A percentile compares a stretch with the other conserved stretches of the same genome.
These are phyloP conservation scores for Caenorhabditis imperialis DNA, from an alignment of 2,888 invertebrate genomes.

Conservation along the genomic window DNA sequence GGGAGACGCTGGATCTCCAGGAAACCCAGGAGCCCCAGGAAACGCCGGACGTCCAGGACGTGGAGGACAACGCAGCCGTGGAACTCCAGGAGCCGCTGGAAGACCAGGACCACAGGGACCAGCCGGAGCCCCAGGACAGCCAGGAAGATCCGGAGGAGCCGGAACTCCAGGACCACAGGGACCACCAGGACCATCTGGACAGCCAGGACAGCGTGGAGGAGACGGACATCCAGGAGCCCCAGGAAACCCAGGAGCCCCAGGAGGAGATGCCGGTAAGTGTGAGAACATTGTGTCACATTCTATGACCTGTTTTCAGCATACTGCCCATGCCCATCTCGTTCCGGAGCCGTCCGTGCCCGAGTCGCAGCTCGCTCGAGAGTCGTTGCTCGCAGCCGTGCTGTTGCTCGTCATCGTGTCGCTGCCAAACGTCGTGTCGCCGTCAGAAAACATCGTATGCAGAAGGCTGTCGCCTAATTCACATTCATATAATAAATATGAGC, in stretches of 20 bases:
- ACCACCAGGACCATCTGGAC: conserved; percentile 45
- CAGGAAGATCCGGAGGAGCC: conserved; percentile 44
- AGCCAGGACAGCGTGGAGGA: conserved; percentile 32
- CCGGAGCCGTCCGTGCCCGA: conserved; percentile 30
- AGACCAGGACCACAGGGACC: conserved; percentile 48
- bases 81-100: conserved; percentile 44
- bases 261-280: conserved; percentile 37
- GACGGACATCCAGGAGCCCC: conserved; percentile 41
- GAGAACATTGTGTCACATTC: neutral
- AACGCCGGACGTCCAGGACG: conserved; percentile 69
- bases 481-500: neutral
- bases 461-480: conserved; percentile 23
- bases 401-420: conserved; percentile 31
- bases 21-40: conserved; percentile 66
- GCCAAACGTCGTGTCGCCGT: conserved; percentile 36
- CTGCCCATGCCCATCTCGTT: conserved; percentile 51
- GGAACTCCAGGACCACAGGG: conserved; percentile 42
- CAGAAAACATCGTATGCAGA: conserved; percentile 41
- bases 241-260: conserved; percentile 41
- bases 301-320: conserved; percentile 26
- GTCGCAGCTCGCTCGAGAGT: conserved; percentile 33
- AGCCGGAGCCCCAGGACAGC: conserved; percentile 42
- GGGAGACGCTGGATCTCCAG: conserved; percentile 44
- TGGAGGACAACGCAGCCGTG: conserved; percentile 46
- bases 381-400: conserved; percentile 18